These are phyloP conservation scores for Suillia variegata DNA, from an alignment of 2,888 invertebrate genomes.

Conservation along the genomic window DNA sequence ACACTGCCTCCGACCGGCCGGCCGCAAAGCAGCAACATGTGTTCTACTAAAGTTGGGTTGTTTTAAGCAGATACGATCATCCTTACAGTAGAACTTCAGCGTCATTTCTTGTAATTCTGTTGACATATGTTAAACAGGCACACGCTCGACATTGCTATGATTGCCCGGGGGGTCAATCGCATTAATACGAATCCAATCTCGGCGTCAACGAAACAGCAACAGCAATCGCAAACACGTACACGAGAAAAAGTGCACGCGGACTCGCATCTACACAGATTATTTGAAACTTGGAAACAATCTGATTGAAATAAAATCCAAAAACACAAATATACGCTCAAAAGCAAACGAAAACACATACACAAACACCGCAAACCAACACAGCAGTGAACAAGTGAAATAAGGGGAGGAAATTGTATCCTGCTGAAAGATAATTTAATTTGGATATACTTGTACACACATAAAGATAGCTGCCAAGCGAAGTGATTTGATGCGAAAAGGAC, in stretches of 20 bases:
- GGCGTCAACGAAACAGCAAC: constrained; percentile 19
- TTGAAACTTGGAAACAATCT: constrained; percentile 52
- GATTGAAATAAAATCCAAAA: constrained; percentile 53
- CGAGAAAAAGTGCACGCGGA: not conserved
- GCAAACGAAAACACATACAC: not conserved
- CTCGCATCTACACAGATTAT: constrained; percentile 26
- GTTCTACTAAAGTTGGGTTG: constrained; percentile 9
- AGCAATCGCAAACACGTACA: no score
- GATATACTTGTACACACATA: constrained; percentile 42
- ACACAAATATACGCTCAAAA: constrained; percentile 20
- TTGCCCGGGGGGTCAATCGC: constrained; percentile 53
- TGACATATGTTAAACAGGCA: constrained; percentile 61
- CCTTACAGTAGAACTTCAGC: constrained; percentile 17
- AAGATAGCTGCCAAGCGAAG: not conserved
- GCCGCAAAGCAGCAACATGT: constrained; percentile 30
- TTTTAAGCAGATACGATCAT: constrained; percentile 16
- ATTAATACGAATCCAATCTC: constrained; percentile 59
- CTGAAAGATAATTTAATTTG: constrained; percentile 61
- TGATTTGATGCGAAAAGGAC: not conserved
- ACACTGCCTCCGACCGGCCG: not conserved
- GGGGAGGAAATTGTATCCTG: constrained; percentile 52
- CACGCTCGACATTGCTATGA: constrained; percentile 46
- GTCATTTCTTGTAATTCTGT: constrained; percentile 53
- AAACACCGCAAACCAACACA: constrained; percentile 10
- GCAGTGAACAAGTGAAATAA: constrained; percentile 41